phyloP scores from a whole-genome alignment of 1,140 invertebrate species.

The Papilio helenus region DNA sequence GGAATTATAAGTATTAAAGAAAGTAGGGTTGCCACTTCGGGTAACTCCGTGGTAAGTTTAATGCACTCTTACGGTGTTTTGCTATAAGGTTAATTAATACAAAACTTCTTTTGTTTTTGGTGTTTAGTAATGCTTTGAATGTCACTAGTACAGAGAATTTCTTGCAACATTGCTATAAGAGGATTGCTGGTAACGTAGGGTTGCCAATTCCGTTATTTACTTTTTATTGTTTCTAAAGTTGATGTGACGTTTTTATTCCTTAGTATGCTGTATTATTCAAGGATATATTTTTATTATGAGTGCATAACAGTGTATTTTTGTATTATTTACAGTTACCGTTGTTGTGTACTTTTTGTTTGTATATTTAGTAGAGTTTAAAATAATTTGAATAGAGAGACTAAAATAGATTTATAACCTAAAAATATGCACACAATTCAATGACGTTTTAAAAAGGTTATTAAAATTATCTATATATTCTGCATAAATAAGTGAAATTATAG shows the following conservation, averaged over 20 bases:
- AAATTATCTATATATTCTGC: neutral
- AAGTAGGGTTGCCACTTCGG: constrained; percentile 1
- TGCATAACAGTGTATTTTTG: neutral
- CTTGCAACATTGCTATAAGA: neutral
- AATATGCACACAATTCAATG: neutral
- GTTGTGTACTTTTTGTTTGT: too few species aligned
- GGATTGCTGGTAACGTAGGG: neutral
- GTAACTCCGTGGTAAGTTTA: neutral
- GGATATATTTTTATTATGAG: neutral
- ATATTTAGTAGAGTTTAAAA: too few species aligned
- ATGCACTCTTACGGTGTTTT: neutral
- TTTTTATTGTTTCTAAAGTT: neutral
- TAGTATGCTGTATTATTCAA: neutral
- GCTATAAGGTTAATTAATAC: neutral
- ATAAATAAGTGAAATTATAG: neutral
- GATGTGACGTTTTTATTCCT: neutral
- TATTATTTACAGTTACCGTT: too few species aligned
- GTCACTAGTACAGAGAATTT: neutral
- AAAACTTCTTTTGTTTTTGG: constrained; percentile 4
- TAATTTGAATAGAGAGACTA: neutral
- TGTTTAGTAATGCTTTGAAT: constrained; percentile 2
- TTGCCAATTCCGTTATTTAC: neutral
- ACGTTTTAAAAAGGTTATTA: neutral
- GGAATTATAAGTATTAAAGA: constrained; percentile 19
- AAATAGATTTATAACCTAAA: constrained; percentile 4